These are phyloP conservation scores for Eupleurogrammus muticus DNA, from an alignment of 2,797 vertebrate species.

Conservation along the genomic window DNA sequence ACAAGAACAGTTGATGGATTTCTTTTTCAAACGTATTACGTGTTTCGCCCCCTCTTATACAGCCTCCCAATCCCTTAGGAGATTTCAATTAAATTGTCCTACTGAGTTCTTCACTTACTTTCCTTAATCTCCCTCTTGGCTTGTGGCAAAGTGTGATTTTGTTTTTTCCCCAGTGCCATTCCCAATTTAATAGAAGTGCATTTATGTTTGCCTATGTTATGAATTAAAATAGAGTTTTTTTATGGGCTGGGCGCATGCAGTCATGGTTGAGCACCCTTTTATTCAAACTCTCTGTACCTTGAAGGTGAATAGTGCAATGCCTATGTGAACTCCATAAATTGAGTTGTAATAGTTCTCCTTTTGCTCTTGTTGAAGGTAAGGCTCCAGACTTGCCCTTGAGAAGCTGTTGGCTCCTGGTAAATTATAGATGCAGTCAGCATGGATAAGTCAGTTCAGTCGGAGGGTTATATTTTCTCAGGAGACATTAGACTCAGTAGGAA, in stretches of 20 bases:
- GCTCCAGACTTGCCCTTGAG: slow-evolving; percentile 68
- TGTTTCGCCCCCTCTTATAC: slow-evolving; percentile 24
- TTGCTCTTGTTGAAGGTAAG: slow-evolving; percentile 64
- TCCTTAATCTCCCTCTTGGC: slow-evolving; percentile 71
- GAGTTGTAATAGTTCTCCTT: slow-evolving; percentile 68
- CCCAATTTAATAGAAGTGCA: slow-evolving; percentile 79
- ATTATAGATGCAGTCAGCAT: slow-evolving; percentile 65
- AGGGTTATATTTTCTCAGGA: slow-evolving; percentile 57
- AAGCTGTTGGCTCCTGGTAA: slow-evolving; percentile 55
- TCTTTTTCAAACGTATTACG: slow-evolving; percentile 38
- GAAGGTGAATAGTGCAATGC: slow-evolving; percentile 75
- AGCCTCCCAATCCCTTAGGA: slow-evolving; percentile 54
- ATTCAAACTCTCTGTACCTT: slow-evolving; percentile 77
- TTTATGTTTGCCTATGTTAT: slow-evolving; percentile 73
- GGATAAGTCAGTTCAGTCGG: slow-evolving; percentile 53
- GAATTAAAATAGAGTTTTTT: slow-evolving; percentile 78
- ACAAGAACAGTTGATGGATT: slow-evolving; percentile 42
- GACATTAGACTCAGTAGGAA: slow-evolving; percentile 52
- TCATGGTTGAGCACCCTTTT: slow-evolving; percentile 74
- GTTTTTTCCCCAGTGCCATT: slow-evolving; percentile 68
- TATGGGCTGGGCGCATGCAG: slow-evolving; percentile 63
- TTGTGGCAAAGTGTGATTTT: slow-evolving; percentile 75
- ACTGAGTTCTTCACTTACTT: slow-evolving; percentile 72
- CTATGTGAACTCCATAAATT: slow-evolving; percentile 75
- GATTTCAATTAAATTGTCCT: slow-evolving; percentile 76